phyloP scores from a whole-genome alignment of 2,888 invertebrate genomes.

The Apodemia hepburni region DNA sequence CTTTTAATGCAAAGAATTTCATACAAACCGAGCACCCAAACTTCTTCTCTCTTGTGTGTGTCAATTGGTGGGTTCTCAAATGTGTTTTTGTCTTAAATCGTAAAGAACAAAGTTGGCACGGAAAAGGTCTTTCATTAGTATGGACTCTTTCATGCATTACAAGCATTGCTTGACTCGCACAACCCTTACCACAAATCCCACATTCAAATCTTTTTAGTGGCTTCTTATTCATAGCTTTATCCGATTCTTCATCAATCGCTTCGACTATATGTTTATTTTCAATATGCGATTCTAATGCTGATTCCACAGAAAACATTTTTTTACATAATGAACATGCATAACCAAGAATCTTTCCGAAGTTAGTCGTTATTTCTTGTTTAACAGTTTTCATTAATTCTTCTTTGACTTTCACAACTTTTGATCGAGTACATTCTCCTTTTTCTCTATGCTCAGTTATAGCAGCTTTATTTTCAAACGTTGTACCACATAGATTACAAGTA shows the following conservation, averaged over 20 bases:
- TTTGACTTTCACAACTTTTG: conserved; percentile 53
- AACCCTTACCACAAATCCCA: conserved; percentile 61
- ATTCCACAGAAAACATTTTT: conserved; percentile 69
- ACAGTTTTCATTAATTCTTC: conserved; percentile 67
- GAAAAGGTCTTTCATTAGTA: conserved; percentile 70
- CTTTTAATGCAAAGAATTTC: conserved; percentile 76
- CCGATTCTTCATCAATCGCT: conserved; percentile 53
- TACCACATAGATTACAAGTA: conserved; percentile 59
- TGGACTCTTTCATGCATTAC: conserved; percentile 75
- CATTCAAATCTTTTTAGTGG: conserved; percentile 62
- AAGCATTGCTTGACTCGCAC: conserved; percentile 72
- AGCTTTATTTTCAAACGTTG: conserved; percentile 50
- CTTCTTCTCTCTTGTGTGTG: conserved; percentile 73
- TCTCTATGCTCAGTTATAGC: conserved; percentile 48
- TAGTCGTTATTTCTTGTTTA: conserved; percentile 63
- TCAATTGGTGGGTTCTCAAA: conserved; percentile 69
- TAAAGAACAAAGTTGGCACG: conserved; percentile 65
- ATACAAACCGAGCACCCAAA: conserved; percentile 76
- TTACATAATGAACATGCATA: conserved; percentile 70
- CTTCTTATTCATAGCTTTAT: conserved; percentile 49
- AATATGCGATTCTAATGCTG: conserved; percentile 65
- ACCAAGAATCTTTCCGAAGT: conserved; percentile 59
- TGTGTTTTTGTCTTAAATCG: conserved; percentile 75
- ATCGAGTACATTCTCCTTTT: conserved; percentile 48
- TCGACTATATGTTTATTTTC: conserved; percentile 61